Percentiles rank a stretch among this genome's conserved stretches.
Conservation (phyloP, 2,797 vertebrate species). For the Helicolenus hilgendorfi region DNA sequence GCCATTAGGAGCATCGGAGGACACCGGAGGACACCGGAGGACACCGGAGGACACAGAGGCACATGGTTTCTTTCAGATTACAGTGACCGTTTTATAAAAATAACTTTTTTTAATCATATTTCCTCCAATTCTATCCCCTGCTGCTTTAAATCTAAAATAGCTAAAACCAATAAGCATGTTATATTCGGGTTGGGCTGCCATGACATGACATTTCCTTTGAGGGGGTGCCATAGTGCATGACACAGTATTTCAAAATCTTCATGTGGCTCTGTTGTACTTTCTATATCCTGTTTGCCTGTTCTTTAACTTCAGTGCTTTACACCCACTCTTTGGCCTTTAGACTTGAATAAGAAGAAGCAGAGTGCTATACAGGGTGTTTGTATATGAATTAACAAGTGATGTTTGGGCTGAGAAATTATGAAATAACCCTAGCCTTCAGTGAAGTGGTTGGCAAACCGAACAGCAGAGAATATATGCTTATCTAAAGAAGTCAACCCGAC, state of each 20-base stretch:
- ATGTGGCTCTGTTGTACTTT: background rate
- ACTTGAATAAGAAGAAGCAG: background rate
- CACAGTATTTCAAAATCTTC: background rate
- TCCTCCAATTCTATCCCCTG: too few species aligned
- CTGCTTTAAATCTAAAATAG: too few species aligned
- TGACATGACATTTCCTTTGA: background rate
- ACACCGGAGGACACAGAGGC: too few species aligned
- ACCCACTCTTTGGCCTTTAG: background rate
- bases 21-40: too few species aligned
- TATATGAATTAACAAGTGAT: background rate
- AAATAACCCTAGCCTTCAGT: background rate
- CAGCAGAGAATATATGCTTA: background rate
- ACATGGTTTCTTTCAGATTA: too few species aligned
- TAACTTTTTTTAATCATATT: too few species aligned
- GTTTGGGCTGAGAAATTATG: background rate
- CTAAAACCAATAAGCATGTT: background rate
- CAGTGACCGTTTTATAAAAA: too few species aligned
- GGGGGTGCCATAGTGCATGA: background rate
- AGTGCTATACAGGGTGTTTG: background rate
- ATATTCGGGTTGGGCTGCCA: background rate
- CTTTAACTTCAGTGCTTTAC: background rate
- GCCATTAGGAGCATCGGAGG: too few species aligned
- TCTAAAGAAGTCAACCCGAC: constrained; percentile 1
- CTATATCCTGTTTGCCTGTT: background rate
- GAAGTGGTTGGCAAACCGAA: background rate